Evolutionary conservation across 1,140 invertebrate genomes (phyloP).

Genomic region (Drosophila orosa): DNA sequence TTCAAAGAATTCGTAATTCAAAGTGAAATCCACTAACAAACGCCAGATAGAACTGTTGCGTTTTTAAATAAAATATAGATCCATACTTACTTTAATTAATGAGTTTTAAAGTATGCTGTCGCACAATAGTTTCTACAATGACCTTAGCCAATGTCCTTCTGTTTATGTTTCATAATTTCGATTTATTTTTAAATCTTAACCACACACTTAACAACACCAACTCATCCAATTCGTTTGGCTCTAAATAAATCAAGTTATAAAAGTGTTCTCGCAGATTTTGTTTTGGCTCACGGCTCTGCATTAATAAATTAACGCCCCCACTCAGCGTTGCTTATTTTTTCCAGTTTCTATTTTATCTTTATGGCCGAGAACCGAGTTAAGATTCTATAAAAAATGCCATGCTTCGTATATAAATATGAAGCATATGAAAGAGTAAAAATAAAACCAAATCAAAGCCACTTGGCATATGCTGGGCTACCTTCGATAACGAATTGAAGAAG

Average conservation of each 20-base stretch:
- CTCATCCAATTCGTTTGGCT: conserved; percentile 54
- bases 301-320: conserved; percentile 79
- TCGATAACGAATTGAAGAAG: conserved; percentile 58
- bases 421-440: conserved; percentile 28
- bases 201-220: conserved; percentile 36
- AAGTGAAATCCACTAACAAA: neutral
- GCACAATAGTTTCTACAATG: conserved; percentile 8
- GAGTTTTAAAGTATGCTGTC: neutral
- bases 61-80: neutral
- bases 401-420: conserved; percentile 17
- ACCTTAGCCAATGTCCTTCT: conserved; percentile 43
- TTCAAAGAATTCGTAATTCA: conserved; percentile 1
- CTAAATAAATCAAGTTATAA: conserved; percentile 82
- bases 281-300: conserved; percentile 64
- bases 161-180: conserved; percentile 35
- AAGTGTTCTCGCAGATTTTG: conserved; percentile 68
- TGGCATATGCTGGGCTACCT: conserved; percentile 30
- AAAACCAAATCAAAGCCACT: conserved; percentile 58
- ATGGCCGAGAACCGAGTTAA: conserved; percentile 48
- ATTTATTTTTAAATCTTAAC: conserved; percentile 40
- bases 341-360: conserved; percentile 61
- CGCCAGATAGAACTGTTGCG: too few relatives aligned
- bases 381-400: conserved; percentile 60
- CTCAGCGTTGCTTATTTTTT: conserved; percentile 40
- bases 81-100: neutral